Percentiles rank a stretch among this genome's conserved stretches.
Evolutionary conservation across 2,113 vertebrate species (phyloP).

Genomic region (Ophiodon elongatus): DNA sequence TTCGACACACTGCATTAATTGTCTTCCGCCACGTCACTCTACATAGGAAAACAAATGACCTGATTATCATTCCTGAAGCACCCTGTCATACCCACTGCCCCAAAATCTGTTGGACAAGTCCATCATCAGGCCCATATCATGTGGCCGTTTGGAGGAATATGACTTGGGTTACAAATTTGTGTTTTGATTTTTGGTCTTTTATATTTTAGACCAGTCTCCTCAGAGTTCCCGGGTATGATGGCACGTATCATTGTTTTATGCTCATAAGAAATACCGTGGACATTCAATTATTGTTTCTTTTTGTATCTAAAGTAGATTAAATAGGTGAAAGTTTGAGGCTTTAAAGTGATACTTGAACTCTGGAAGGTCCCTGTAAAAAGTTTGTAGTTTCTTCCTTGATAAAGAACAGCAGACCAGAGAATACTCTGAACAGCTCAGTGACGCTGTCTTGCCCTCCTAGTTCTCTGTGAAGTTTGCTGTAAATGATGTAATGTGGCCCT

Average conservation of each 20-base stretch:
- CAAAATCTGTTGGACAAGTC: not conserved
- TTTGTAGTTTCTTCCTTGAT: not conserved
- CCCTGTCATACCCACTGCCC: not conserved
- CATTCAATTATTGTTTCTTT: not conserved
- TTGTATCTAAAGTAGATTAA: not conserved
- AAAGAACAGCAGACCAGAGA: not conserved
- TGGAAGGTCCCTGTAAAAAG: not conserved
- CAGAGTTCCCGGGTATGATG: not conserved
- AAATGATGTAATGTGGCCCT: too few species aligned
- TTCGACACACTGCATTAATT: slow-evolving; percentile 2
- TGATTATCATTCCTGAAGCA: slow-evolving; percentile 21
- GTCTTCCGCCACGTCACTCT: not conserved
- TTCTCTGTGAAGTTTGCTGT: too few species aligned
- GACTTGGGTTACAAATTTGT: not conserved
- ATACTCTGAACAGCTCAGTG: too few species aligned
- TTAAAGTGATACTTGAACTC: not conserved
- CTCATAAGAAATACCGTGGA: not conserved
- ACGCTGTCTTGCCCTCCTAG: too few species aligned
- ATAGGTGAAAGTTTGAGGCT: not conserved
- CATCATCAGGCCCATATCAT: not conserved
- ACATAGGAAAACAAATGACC: not conserved
- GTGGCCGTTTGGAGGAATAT: not conserved
- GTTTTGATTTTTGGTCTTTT: not conserved
- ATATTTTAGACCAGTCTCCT: not conserved
- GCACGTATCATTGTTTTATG: not conserved